These are phyloP conservation scores for Pelochelys cantorii DNA, from an alignment of 2,797 vertebrate genomes.

Conservation along the genomic window DNA sequence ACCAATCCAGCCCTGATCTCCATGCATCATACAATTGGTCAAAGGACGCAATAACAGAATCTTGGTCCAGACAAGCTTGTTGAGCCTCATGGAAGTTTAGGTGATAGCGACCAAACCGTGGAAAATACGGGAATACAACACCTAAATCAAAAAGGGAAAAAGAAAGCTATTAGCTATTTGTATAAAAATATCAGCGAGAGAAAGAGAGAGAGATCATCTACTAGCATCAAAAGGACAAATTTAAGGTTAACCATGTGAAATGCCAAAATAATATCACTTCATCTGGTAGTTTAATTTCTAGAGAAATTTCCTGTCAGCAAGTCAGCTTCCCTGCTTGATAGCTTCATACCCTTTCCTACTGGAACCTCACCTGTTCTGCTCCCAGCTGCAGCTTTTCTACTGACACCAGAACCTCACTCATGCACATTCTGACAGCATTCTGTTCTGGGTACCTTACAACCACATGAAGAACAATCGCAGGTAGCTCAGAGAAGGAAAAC, in stretches of 20 bases:
- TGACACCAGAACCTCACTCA: accelerated
- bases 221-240: not conserved
- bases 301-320: accelerated
- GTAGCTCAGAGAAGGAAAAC: not conserved
- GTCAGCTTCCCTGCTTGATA: accelerated
- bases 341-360: not conserved
- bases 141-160: slow-evolving; percentile 77
- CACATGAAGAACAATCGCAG: not conserved
- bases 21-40: slow-evolving; percentile 92
- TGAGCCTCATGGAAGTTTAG: slow-evolving; percentile 89
- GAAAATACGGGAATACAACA: slow-evolving; percentile 93
- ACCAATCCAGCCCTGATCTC: slow-evolving; percentile 94
- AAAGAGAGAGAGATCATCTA: not conserved
- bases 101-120: slow-evolving; percentile 88
- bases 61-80: slow-evolving; percentile 87
- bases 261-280: not conserved
- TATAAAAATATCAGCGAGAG: accelerated
- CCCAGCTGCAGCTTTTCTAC: accelerated
- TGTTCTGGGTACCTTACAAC: not conserved
- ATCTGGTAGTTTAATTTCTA: not conserved
- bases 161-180: not conserved
- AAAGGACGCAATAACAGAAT: slow-evolving; percentile 87
- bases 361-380: not conserved
- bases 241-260: accelerated
- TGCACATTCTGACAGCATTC: accelerated